phyloP scores from a whole-genome alignment of 2,888 invertebrate species.

The Panorpa germanica region DNA sequence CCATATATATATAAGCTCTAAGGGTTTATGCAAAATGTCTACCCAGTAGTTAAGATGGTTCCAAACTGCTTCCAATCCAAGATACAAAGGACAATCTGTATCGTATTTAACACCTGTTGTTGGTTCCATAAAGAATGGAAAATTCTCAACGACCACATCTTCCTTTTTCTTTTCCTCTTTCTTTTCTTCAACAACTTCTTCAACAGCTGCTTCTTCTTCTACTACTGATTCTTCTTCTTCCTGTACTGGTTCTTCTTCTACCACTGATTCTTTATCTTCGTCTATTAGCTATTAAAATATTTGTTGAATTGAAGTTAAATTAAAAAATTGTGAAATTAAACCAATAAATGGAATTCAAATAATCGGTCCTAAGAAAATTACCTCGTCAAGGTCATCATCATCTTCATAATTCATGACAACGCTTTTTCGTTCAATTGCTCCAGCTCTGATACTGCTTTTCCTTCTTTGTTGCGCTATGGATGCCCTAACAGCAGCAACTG shows the following conservation, averaged over 20 bases:
- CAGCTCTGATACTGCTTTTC: no score
- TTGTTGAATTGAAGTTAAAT: not conserved
- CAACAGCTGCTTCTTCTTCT: conserved; percentile 13
- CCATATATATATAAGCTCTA: no score
- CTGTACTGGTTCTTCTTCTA: not conserved
- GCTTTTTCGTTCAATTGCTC: no score
- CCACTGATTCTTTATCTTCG: not conserved
- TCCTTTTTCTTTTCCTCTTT: conserved; percentile 17
- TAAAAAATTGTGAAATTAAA: no score
- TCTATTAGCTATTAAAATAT: not conserved
- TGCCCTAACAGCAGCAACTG: no score
- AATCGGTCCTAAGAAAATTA: no score
- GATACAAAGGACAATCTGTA: conserved; percentile 38
- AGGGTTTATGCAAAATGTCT: conserved; percentile 2
- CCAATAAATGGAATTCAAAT: no score
- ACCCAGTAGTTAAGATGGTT: conserved; percentile 57
- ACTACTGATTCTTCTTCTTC: conserved; percentile 6
- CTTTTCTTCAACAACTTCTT: conserved; percentile 19
- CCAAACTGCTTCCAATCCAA: conserved; percentile 69
- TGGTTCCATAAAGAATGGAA: conserved; percentile 72
- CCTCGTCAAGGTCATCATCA: no score
- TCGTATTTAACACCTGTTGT: conserved; percentile 51
- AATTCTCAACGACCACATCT: no score
- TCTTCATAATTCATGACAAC: no score
- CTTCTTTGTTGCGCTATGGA: no score